These are phyloP conservation scores for Dromaius novaehollandiae DNA, from an alignment of 2,113 vertebrate species.

Conservation along the genomic window DNA sequence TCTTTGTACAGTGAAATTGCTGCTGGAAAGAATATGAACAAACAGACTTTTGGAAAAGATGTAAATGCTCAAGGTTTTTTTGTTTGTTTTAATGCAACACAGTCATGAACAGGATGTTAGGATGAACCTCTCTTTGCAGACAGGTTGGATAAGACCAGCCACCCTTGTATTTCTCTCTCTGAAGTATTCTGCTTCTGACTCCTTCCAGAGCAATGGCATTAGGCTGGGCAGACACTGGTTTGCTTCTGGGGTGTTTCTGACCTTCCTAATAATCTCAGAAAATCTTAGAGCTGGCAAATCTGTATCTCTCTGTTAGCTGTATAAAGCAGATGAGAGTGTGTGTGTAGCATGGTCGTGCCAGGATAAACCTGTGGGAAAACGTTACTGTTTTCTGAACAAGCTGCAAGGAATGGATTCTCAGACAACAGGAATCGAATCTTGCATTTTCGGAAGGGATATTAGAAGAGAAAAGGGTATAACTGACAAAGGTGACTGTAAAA, in stretches of 20 bases:
- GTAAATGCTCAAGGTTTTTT: too few relatives aligned
- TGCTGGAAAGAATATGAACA: not conserved
- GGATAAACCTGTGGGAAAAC: not conserved
- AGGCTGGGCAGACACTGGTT: not conserved
- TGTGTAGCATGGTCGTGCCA: not conserved
- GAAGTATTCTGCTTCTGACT: not conserved
- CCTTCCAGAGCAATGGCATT: too few relatives aligned
- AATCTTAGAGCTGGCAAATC: not conserved
- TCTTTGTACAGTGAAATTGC: not conserved
- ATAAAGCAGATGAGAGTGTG: not conserved
- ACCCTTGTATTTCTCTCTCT: not conserved
- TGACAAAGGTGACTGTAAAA: not conserved
- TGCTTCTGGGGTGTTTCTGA: not conserved
- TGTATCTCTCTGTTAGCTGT: not conserved
- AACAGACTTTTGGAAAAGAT: rapidly evolving
- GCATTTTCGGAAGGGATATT: not conserved
- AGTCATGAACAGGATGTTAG: not conserved
- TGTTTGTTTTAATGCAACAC: not conserved
- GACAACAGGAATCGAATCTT: not conserved
- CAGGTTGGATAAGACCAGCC: not conserved
- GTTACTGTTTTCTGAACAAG: not conserved
- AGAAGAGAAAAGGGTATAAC: not conserved
- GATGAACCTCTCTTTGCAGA: not conserved
- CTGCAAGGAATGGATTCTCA: not conserved
- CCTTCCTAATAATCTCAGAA: not conserved